Percentiles rank a stretch among this genome's conserved stretches.
Conservation (phyloP, 2,888 invertebrate species). For the Empis livida region DNA sequence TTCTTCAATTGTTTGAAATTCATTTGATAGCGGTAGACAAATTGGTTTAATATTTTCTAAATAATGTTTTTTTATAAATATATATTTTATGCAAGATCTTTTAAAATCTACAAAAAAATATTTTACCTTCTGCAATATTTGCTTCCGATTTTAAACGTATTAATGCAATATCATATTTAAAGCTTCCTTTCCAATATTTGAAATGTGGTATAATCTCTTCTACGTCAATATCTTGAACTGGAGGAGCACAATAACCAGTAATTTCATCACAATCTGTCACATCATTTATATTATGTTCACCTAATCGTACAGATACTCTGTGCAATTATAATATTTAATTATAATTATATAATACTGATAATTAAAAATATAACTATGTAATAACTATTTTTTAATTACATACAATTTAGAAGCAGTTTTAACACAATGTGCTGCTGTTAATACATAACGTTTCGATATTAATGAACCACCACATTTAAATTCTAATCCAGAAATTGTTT, state of each 20-base stretch:
- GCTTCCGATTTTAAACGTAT: constrained; percentile 32
- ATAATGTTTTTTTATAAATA: background rate
- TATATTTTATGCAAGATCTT: background rate
- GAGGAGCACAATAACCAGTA: constrained; percentile 26
- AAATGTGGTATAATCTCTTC: constrained; percentile 38
- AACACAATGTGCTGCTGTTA: constrained; percentile 20
- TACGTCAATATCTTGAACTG: constrained; percentile 30
- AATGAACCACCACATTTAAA: constrained; percentile 25
- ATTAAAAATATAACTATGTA: background rate
- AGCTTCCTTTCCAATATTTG: constrained; percentile 31
- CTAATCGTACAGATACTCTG: constrained; percentile 32
- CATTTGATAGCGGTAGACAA: constrained; percentile 24
- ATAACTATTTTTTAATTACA: constrained; percentile 2
- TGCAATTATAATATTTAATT: background rate
- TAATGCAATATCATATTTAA: constrained; percentile 46
- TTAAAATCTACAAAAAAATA: too few relatives aligned
- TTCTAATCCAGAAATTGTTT: constrained; percentile 15
- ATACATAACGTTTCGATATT: constrained; percentile 16
- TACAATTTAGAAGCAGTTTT: constrained; percentile 8
- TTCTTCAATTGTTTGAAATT: constrained; percentile 7
- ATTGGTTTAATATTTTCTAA: constrained; percentile 23
- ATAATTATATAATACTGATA: background rate
- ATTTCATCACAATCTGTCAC: constrained; percentile 24
- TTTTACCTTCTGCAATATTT: constrained; percentile 13
- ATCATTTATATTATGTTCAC: constrained; percentile 29